phyloP scores from a whole-genome alignment of 2,888 invertebrate species.

The Drosophila demipolita region DNA sequence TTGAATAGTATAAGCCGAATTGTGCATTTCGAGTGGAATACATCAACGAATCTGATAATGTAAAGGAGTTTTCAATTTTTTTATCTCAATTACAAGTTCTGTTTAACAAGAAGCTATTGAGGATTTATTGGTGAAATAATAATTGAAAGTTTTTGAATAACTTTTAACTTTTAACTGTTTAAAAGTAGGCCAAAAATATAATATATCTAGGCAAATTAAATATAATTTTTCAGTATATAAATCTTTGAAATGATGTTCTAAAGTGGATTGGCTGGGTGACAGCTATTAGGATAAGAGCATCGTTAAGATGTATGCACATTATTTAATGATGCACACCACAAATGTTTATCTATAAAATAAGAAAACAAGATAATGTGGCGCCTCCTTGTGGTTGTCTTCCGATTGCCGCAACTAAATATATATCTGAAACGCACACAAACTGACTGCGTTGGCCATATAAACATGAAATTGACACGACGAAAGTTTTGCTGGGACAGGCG shows the following conservation, averaged over 20 bases:
- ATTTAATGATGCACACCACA: constrained; percentile 29
- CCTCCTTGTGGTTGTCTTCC: constrained; percentile 21
- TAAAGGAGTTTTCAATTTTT: neutral
- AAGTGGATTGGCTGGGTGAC: neutral
- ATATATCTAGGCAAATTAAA: neutral
- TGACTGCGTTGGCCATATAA: constrained; percentile 14
- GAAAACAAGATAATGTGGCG: constrained; percentile 25
- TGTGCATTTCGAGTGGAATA: neutral
- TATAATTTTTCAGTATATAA: neutral
- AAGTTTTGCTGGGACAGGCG: constrained; percentile 30
- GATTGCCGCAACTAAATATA: constrained; percentile 22
- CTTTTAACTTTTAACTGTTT: neutral
- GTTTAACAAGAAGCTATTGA: too few species aligned
- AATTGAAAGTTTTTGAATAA: neutral
- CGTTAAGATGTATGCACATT: neutral
- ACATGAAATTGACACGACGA: constrained; percentile 41
- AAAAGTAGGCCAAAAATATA: neutral
- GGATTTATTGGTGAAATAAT: neutral
- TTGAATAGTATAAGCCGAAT: constrained; percentile 8
- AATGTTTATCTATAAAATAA: constrained; percentile 34
- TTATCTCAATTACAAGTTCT: too few species aligned
- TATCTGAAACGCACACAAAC: constrained; percentile 17
- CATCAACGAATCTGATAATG: neutral
- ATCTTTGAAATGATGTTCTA: neutral
- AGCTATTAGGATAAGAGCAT: neutral